phyloP scores from a whole-genome alignment of 1,140 invertebrate genomes.

The Aphaenogaster rudis region DNA sequence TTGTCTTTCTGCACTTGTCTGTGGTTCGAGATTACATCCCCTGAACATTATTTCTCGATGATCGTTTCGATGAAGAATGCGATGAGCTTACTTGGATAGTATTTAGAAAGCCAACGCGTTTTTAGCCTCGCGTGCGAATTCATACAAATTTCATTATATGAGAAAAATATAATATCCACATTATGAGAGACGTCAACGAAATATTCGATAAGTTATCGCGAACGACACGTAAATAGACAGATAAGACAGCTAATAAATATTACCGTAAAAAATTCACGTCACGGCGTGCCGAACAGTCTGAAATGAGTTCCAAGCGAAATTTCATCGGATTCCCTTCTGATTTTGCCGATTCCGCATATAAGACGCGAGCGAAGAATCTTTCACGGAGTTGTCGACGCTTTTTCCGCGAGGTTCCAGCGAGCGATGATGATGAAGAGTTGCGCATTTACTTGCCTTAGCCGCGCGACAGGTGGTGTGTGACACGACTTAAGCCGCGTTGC shows the following conservation, averaged over 20 bases:
- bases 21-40: slow-evolving; percentile 11
- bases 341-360: neutral
- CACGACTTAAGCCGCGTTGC: slow-evolving; percentile 65
- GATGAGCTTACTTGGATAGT: neutral
- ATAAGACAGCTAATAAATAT: neutral
- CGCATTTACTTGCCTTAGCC: slow-evolving; percentile 62
- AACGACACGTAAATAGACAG: neutral
- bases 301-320: slow-evolving; percentile 9
- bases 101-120: neutral
- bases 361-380: neutral
- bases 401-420: slow-evolving; percentile 6
- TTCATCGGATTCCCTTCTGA: neutral
- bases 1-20: slow-evolving; percentile 19
- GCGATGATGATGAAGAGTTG: slow-evolving; percentile 51
- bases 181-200: neutral
- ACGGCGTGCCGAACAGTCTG: neutral
- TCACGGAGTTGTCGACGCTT: slow-evolving; percentile 14
- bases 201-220: neutral
- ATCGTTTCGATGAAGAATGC: neutral
- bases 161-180: neutral
- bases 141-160: neutral
- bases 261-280: neutral
- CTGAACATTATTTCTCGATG: neutral
- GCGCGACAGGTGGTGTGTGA: slow-evolving; percentile 72
- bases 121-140: neutral